A percentile compares a stretch with the other conserved stretches of the same genome.
Conservation (phyloP, 2,888 invertebrate genomes). For the Oligia fasciuncula region DNA sequence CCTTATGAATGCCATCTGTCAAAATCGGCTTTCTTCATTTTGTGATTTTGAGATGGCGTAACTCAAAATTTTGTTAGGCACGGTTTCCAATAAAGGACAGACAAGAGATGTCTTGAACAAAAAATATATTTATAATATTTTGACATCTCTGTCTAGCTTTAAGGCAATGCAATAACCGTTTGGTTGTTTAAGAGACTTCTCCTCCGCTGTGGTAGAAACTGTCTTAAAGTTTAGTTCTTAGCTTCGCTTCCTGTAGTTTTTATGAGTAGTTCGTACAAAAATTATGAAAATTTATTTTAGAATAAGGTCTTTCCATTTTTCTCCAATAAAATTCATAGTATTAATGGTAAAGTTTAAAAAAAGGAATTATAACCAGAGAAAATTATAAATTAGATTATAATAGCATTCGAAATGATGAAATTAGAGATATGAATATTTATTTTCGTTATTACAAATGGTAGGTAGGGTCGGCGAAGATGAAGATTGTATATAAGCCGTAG, state of each 20-base stretch:
- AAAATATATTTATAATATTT: background rate
- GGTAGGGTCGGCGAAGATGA: constrained; percentile 49
- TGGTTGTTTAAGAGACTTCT: background rate
- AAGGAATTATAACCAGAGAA: constrained; percentile 74
- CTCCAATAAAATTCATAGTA: constrained; percentile 67
- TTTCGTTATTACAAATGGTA: constrained; percentile 80
- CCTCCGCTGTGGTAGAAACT: background rate
- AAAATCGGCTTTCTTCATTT: constrained; percentile 19
- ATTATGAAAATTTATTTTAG: constrained; percentile 66
- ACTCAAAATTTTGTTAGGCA: background rate
- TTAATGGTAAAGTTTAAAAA: constrained; percentile 59
- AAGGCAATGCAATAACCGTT: background rate
- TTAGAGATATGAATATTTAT: constrained; percentile 79
- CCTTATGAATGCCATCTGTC: constrained; percentile 21
- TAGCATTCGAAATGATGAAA: constrained; percentile 73
- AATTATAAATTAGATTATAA: constrained; percentile 76
- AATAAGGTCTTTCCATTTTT: constrained; percentile 70
- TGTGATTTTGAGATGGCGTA: constrained; percentile 9
- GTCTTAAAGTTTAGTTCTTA: constrained; percentile 32
- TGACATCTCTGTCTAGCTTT: background rate
- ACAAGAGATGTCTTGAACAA: background rate
- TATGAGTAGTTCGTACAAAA: constrained; percentile 66
- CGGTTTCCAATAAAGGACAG: background rate
- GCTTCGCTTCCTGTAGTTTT: constrained; percentile 62
- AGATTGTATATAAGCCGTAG: constrained; percentile 73